phyloP scores from a whole-genome alignment of 2,888 invertebrate species.

The Orgyia antiqua region DNA sequence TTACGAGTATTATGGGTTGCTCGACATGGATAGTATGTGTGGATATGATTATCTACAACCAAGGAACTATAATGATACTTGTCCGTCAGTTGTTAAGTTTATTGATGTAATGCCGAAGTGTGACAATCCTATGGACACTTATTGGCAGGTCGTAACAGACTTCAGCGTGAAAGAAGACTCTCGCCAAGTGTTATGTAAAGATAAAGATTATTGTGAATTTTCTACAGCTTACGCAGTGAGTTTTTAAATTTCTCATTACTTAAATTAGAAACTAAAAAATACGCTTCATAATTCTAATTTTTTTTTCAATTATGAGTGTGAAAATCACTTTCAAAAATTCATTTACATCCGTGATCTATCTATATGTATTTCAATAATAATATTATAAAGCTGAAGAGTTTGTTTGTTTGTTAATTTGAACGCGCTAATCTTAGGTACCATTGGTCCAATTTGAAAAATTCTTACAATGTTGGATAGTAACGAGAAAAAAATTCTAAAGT shows the following conservation, averaged over 20 bases:
- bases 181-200: slow-evolving; percentile 36
- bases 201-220: slow-evolving; percentile 42
- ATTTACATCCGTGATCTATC: no score
- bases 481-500: no score
- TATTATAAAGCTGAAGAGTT: no score
- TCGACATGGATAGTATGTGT: slow-evolving; percentile 32
- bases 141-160: slow-evolving; percentile 31
- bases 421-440: no score
- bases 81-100: slow-evolving; percentile 30
- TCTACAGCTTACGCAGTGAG: slow-evolving; percentile 45
- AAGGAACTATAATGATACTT: slow-evolving; percentile 17
- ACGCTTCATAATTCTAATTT: neutral
- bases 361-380: no score
- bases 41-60: slow-evolving; percentile 27
- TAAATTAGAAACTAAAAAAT: neutral
- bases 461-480: no score
- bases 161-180: slow-evolving; percentile 24
- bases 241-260: neutral
- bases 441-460: no score
- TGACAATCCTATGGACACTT: slow-evolving; percentile 48
- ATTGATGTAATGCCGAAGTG: slow-evolving; percentile 35
- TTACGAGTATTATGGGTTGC: slow-evolving; percentile 42
- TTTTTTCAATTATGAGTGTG: neutral
- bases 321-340: no score
- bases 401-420: no score